A percentile compares a stretch with the other conserved stretches of the same genome.
Evolutionary conservation across 53 echinoderm and acorn worm species (phyloP).

Genomic region (Echinarachnius parma): DNA sequence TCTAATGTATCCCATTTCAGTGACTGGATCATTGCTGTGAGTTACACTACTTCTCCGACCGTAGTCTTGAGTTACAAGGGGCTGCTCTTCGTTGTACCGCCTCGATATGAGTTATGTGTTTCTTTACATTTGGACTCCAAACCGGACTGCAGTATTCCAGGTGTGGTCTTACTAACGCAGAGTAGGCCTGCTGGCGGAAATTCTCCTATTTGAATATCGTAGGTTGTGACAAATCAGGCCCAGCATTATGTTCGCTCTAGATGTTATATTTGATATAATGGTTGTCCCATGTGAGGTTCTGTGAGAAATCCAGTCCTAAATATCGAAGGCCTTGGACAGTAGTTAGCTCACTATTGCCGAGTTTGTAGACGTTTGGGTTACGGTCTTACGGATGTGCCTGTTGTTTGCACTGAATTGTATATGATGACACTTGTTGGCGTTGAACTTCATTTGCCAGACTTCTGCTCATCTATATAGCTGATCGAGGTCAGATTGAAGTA

Average conservation of each 20-base stretch:
- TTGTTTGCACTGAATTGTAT: slow-evolving; percentile 31
- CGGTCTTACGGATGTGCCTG: slow-evolving; percentile 25
- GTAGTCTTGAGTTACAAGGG: too few relatives aligned
- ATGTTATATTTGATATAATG: slow-evolving; percentile 41
- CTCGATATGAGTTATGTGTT: slow-evolving; percentile 28
- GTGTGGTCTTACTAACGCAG: slow-evolving; percentile 23
- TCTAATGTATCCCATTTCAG: too few relatives aligned
- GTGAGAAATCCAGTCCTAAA: slow-evolving; percentile 23
- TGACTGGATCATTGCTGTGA: too few relatives aligned
- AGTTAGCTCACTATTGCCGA: not conserved
- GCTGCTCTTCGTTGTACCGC: slow-evolving; percentile 28
- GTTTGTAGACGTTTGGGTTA: slow-evolving; percentile 8
- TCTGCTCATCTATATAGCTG: slow-evolving; percentile 28
- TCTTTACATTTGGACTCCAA: slow-evolving; percentile 10
- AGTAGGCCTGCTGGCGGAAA: slow-evolving; percentile 19
- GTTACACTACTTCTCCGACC: too few relatives aligned
- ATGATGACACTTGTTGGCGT: slow-evolving; percentile 30
- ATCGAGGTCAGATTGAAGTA: slow-evolving; percentile 37
- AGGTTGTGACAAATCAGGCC: slow-evolving; percentile 43
- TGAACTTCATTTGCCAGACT: slow-evolving; percentile 61
- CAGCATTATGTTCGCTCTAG: slow-evolving; percentile 30
- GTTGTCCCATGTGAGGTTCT: slow-evolving; percentile 19
- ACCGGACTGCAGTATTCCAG: slow-evolving; percentile 37
- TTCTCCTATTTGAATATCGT: not conserved
- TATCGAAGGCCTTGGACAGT: slow-evolving; percentile 28